Conservation (phyloP, 2,113 vertebrate species). For the Hydrolagus affinis region DNA sequence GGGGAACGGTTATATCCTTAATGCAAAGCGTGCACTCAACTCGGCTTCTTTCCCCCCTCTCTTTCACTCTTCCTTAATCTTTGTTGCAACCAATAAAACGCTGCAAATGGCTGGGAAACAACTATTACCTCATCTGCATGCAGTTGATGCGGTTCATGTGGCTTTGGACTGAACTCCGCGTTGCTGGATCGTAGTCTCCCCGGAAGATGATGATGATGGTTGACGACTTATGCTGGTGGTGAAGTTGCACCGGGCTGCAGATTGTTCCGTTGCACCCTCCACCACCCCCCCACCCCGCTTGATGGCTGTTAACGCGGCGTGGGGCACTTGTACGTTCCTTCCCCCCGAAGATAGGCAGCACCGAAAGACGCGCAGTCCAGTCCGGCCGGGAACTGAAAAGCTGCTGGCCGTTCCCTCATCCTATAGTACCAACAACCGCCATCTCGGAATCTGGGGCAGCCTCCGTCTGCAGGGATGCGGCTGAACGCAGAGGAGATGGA, state of each 20-base stretch:
- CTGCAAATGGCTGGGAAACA: neutral
- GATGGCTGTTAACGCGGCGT: neutral
- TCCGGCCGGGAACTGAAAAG: neutral
- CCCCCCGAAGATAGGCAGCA: neutral
- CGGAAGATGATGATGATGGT: neutral
- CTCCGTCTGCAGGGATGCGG: neutral
- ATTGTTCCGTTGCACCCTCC: too few relatives aligned
- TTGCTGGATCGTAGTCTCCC: neutral
- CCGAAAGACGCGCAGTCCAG: neutral
- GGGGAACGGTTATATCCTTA: neutral
- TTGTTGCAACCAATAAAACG: neutral
- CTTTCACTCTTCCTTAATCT: neutral
- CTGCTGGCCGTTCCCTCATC: neutral
- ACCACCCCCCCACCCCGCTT: too few relatives aligned
- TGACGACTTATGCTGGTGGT: neutral
- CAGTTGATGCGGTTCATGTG: neutral
- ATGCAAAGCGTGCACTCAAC: neutral
- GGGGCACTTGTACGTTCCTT: neutral
- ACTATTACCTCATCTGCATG: constrained; percentile 25
- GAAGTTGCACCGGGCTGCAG: constrained; percentile 1
- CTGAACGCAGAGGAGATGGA: neutral
- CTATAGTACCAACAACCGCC: neutral
- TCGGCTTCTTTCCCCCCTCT: neutral
- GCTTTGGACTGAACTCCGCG: neutral
- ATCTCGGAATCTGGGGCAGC: neutral